These are phyloP conservation scores for Echinometra lucunter DNA, from an alignment of 53 echinoderm and acorn worm species.

Conservation along the genomic window DNA sequence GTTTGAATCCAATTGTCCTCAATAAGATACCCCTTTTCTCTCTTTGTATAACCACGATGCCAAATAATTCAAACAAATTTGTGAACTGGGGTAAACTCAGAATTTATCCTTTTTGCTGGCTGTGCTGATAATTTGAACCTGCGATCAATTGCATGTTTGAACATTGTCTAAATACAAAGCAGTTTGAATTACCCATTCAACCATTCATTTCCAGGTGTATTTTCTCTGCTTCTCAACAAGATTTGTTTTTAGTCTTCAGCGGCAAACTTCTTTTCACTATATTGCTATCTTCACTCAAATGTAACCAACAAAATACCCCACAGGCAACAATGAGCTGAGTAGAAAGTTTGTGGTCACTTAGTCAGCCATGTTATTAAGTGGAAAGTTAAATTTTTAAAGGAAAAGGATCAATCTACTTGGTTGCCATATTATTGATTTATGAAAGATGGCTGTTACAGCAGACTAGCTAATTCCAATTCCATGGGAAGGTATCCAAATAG, in stretches of 20 bases:
- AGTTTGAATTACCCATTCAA: slow-evolving; percentile 45
- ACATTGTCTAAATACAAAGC: slow-evolving; percentile 30
- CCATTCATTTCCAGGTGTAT: slow-evolving; percentile 2
- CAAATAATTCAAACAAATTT: not conserved
- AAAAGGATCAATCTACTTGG: not conserved
- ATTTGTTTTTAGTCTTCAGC: not conserved
- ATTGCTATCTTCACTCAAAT: not conserved
- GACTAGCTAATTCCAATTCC: slow-evolving; percentile 2
- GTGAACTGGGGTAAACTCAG: slow-evolving; percentile 24
- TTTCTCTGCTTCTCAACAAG: slow-evolving; percentile 13
- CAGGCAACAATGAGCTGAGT: not conserved
- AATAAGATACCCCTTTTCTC: not conserved
- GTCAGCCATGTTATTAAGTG: not conserved
- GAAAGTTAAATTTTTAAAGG: not conserved
- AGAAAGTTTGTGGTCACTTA: not conserved
- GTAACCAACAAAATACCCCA: not conserved
- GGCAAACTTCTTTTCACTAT: not conserved
- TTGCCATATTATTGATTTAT: not conserved
- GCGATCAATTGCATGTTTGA: slow-evolving; percentile 26
- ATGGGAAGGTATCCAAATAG: slow-evolving; percentile 66
- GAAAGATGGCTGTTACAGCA: not conserved
- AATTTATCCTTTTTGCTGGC: not conserved
- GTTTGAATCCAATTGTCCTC: slow-evolving; percentile 13
- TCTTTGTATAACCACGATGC: not conserved
- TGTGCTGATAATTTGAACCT: slow-evolving; percentile 30